phyloP scores from a whole-genome alignment of 2,888 invertebrate genomes.

The Pheosia tremula region DNA sequence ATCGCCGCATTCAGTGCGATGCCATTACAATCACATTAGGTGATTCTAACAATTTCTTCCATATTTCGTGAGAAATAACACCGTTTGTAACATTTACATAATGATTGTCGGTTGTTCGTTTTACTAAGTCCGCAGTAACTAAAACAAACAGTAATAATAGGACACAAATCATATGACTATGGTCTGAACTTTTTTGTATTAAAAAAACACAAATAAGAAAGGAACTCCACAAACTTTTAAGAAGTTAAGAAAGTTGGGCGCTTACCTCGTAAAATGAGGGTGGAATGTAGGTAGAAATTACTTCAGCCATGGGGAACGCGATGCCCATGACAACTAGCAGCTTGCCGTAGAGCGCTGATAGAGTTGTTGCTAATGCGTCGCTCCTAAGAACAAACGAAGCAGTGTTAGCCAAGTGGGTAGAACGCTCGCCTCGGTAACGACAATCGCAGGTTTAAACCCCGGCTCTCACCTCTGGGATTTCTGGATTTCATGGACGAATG shows the following conservation, averaged over 20 bases:
- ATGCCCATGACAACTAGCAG: slow-evolving; percentile 97
- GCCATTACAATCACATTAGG: neutral
- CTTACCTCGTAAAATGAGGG: slow-evolving; percentile 96
- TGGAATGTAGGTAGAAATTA: slow-evolving; percentile 96
- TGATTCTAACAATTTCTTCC: neutral
- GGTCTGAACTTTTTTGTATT: too few species aligned
- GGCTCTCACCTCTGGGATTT: too few species aligned
- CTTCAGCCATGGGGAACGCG: slow-evolving; percentile 98
- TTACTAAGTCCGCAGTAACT: too few species aligned
- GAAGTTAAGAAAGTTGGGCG: slow-evolving; percentile 19
- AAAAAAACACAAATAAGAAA: too few species aligned
- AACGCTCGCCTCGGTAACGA: too few species aligned
- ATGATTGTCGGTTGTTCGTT: too few species aligned
- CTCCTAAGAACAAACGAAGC: slow-evolving; percentile 85
- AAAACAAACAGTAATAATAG: too few species aligned
- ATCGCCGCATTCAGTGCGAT: neutral
- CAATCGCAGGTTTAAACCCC: too few species aligned
- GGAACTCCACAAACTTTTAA: neutral
- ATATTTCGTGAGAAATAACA: neutral
- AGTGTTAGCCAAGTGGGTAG: too few species aligned
- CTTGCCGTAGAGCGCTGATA: slow-evolving; percentile 97
- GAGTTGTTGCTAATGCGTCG: slow-evolving; percentile 94
- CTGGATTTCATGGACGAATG: too few species aligned
- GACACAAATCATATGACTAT: too few species aligned
- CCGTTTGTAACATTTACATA: neutral